A percentile compares a stretch with the other conserved stretches of the same genome.
These are phyloP conservation scores for Apteryx owenii DNA, from an alignment of 2,113 vertebrate genomes.

Conservation along the genomic window DNA sequence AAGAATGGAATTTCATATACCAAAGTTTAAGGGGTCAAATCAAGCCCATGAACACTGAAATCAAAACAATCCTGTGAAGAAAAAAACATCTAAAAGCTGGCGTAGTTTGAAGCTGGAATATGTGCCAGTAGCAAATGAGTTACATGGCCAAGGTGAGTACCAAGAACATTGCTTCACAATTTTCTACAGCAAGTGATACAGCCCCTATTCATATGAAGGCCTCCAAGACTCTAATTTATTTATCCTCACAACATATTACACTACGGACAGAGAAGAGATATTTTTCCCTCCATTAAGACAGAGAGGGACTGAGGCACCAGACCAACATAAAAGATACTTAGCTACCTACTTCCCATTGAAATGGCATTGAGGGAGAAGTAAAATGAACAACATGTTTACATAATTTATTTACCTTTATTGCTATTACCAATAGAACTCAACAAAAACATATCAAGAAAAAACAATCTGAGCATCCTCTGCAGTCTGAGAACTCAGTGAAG, in stretches of 20 bases:
- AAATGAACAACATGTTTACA: background rate
- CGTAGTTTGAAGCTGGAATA: background rate
- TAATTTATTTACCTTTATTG: conserved; percentile 33
- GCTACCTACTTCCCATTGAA: background rate
- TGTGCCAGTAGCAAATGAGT: background rate
- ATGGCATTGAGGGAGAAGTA: background rate
- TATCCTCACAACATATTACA: background rate
- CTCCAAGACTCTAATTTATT: background rate
- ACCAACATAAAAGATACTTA: background rate
- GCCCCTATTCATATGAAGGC: background rate
- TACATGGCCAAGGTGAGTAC: background rate
- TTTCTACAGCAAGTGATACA: background rate
- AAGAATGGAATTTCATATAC: background rate
- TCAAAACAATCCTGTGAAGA: background rate
- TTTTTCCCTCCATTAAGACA: background rate
- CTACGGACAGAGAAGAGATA: background rate
- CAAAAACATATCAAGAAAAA: background rate
- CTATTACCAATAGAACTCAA: background rate
- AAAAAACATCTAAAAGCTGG: background rate
- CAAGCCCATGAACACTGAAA: background rate
- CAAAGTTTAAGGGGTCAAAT: background rate
- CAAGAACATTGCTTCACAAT: background rate
- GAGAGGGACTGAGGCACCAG: background rate
- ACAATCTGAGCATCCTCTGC: background rate
- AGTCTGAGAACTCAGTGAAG: background rate